These are phyloP conservation scores for Steinernema carpocapsae DNA, from an alignment of 2,888 invertebrate genomes.

Conservation along the genomic window DNA sequence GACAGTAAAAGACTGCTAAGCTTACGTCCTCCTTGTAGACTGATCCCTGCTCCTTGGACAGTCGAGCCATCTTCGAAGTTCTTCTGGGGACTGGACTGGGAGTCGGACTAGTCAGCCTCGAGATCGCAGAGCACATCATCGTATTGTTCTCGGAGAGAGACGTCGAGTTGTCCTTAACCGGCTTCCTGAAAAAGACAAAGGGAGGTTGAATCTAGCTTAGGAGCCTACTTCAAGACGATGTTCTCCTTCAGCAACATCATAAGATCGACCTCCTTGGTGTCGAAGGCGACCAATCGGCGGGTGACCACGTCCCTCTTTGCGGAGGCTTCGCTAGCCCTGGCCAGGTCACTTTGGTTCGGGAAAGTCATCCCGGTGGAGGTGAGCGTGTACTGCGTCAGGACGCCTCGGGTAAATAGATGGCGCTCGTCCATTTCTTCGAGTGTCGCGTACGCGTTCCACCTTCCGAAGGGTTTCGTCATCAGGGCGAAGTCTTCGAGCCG, in stretches of 20 bases:
- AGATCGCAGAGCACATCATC: not conserved
- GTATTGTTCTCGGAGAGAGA: conserved; percentile 16
- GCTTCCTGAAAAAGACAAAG: not conserved
- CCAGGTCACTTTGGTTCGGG: conserved; percentile 15
- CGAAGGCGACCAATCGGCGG: not conserved
- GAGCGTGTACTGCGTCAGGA: conserved; percentile 18
- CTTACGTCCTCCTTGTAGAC: conserved; percentile 15
- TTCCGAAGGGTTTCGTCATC: conserved; percentile 13
- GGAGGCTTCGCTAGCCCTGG: not conserved
- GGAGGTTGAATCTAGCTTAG: too few relatives aligned
- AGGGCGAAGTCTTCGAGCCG: conserved; percentile 25
- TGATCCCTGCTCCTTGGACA: not conserved
- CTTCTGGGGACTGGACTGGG: not conserved
- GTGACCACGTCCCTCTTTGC: not conserved
- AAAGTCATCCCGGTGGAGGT: conserved; percentile 29
- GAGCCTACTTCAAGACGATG: not conserved
- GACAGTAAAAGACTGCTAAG: not conserved
- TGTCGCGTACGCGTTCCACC: conserved; percentile 7
- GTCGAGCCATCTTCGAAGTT: not conserved
- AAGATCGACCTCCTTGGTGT: not conserved
- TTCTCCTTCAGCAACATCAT: not conserved
- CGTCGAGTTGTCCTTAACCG: not conserved
- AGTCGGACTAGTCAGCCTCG: too few relatives aligned
- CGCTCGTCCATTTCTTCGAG: conserved; percentile 22
- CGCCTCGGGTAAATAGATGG: conserved; percentile 10